Evolutionary conservation across 2,888 invertebrate species (phyloP).

Genomic region (Eumacrocentrus americanus): DNA sequence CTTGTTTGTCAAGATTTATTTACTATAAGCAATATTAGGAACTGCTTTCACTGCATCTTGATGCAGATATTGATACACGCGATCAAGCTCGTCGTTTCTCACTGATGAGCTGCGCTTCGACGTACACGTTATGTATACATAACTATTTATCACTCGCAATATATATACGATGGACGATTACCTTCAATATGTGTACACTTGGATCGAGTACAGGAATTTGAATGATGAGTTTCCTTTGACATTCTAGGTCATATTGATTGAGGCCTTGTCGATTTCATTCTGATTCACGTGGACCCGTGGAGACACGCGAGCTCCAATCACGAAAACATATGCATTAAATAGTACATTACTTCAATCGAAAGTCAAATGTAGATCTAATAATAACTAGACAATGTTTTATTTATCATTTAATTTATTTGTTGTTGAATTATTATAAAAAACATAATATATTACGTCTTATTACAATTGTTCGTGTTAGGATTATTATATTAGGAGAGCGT

Average conservation of each 20-base stretch:
- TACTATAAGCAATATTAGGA: no score
- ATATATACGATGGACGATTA: neutral
- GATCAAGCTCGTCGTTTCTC: conserved; percentile 18
- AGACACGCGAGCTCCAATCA: conserved; percentile 2
- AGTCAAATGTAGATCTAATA: neutral
- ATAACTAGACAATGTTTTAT: neutral
- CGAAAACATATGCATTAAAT: neutral
- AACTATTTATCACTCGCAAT: conserved; percentile 4
- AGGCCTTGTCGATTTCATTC: neutral
- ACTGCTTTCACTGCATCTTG: no score
- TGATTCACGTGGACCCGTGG: neutral
- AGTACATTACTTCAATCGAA: neutral
- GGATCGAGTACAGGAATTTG: neutral
- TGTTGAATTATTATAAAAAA: conserved; percentile 8
- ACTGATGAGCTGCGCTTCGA: conserved; percentile 31
- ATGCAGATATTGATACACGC: conserved; percentile 18
- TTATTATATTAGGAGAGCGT: neutral
- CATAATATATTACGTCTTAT: conserved; percentile 7
- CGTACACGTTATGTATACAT: conserved; percentile 29
- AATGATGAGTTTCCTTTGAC: neutral
- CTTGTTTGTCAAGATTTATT: no score
- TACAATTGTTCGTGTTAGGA: neutral
- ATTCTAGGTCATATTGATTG: conserved; percentile 7
- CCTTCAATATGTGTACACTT: neutral
- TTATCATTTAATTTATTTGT: neutral